Percentiles rank a stretch among this genome's conserved stretches.
Conservation (phyloP, 2,888 invertebrate species). For the Bimastos eiseni region DNA sequence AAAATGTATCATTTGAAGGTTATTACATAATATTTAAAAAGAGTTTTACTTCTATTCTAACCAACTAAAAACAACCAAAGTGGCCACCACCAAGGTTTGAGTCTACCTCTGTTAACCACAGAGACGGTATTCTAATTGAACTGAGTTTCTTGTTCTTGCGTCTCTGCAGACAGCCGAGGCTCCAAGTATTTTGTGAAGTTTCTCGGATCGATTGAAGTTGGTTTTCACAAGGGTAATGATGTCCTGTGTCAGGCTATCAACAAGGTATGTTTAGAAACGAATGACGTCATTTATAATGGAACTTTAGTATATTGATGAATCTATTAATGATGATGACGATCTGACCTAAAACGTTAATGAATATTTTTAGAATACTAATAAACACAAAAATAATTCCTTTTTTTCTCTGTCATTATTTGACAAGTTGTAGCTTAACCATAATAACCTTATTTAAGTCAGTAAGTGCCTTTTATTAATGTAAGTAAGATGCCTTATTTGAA, state of each 20-base stretch:
- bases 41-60: background rate
- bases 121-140: background rate
- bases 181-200: slow-evolving; percentile 73
- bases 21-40: background rate
- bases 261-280: slow-evolving; percentile 49
- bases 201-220: slow-evolving; percentile 92
- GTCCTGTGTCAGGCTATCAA: slow-evolving; percentile 68
- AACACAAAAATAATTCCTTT: background rate
- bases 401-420: background rate
- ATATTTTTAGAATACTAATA: background rate
- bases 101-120: background rate
- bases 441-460: no score
- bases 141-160: background rate
- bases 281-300: background rate
- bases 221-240: slow-evolving; percentile 94
- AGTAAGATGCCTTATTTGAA: no score
- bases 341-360: background rate
- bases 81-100: background rate
- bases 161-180: background rate
- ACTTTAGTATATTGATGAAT: background rate
- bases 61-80: background rate
- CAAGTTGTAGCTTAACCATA: background rate
- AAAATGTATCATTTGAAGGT: background rate
- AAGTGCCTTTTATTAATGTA: no score
- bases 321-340: background rate